phyloP scores from a whole-genome alignment of 92 coral and sea anemone genomes.

The Paramuricea clavata region DNA sequence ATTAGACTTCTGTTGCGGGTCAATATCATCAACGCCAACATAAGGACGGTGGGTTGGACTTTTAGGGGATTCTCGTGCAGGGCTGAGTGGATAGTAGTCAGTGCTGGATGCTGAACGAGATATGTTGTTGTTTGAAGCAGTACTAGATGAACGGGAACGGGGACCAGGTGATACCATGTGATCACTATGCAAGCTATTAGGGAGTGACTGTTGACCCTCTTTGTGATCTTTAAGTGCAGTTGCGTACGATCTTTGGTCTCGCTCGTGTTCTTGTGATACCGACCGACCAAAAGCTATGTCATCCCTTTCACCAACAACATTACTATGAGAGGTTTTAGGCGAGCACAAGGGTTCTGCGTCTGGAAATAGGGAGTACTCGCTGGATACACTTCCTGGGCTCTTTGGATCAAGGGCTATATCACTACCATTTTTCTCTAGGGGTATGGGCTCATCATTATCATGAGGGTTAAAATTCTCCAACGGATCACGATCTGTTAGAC shows the following conservation, averaged over 20 bases:
- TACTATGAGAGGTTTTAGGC: slow-evolving; percentile 24
- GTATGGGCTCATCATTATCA: slow-evolving; percentile 32
- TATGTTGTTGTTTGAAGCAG: slow-evolving; percentile 29
- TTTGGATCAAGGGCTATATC: slow-evolving; percentile 26
- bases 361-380: slow-evolving; percentile 45
- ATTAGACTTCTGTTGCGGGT: slow-evolving; percentile 40
- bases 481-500: slow-evolving; percentile 23
- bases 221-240: slow-evolving; percentile 79
- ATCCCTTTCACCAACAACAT: slow-evolving; percentile 17
- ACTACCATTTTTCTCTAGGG: slow-evolving; percentile 39
- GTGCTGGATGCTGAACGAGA: slow-evolving; percentile 48
- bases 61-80: slow-evolving; percentile 35
- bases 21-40: slow-evolving; percentile 37
- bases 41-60: slow-evolving; percentile 41
- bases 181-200: slow-evolving; percentile 46
- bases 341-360: slow-evolving; percentile 45
- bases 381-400: neutral
- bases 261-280: slow-evolving; percentile 67
- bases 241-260: slow-evolving; percentile 87
- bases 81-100: slow-evolving; percentile 42
- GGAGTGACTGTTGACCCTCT: slow-evolving; percentile 46
- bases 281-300: neutral
- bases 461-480: slow-evolving; percentile 46
- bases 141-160: slow-evolving; percentile 48
- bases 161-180: slow-evolving; percentile 20